Evolutionary conservation across 1,140 invertebrate genomes (phyloP), one percentile per base, ranked within the genome.

Genomic region (Drosophila willistoni): DNA sequence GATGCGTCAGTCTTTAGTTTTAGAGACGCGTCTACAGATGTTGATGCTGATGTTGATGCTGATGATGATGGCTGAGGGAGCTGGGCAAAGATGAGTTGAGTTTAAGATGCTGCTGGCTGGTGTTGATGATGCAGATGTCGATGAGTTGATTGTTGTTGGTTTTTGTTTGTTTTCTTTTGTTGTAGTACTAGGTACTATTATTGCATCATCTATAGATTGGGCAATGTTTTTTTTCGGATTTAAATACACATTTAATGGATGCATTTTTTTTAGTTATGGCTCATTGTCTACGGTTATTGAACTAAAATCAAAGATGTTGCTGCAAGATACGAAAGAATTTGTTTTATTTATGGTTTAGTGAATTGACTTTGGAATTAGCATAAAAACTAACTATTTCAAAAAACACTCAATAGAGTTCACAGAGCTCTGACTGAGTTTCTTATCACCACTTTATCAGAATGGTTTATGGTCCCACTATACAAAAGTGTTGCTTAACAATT

Each of bases 161-260:
- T 77, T 68, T 60, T 59, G 44, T 56, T 68, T 10, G 64, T 42
- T 25, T 36, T 36, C 22, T 60, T 54, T 25, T 34, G 54, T 61
- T 73, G 36, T 76, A 64, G 73, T 76, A 54, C 73, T 76, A 76
- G 66, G 73, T 60, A 54, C 36, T 39, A 39, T 68, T 64, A 63
- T 85, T 85, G 79, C 81, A 86, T 75, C 65, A 87, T 70, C 59
- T 7, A n/a, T 7, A 64, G 59, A 82, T 85, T 81, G 74, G 68
- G 81, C 68, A 85, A 85, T 65, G 63, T 73, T 41, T 39, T 36
- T 3, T 13, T 39, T 39, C 65, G 68, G 47, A 67, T 76, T 83
- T 79, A 69, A 84, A 82, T 74, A 77, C 57, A 80, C 61, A 73
- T 42, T 66, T 70, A 68, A 79, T 79, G 75, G 42, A 62, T 61